Base-by-base conservation (phyloP, 2,113 vertebrate species). In the Bucco capensis region DNA sequence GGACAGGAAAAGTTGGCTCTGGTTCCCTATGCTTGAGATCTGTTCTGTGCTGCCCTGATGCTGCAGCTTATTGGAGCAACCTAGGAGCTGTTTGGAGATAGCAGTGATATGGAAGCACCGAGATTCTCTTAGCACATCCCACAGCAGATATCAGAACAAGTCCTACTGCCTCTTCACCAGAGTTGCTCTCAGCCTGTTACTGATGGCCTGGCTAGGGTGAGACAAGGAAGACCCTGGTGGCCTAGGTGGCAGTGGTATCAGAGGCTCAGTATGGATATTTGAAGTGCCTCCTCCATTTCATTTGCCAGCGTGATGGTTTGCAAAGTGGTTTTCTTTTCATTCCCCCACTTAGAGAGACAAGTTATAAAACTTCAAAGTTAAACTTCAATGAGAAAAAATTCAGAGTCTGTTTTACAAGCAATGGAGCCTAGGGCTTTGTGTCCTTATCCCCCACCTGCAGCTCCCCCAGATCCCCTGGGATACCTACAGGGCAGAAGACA, bases 41-140 rank as follows among this genome's bases (percentile, higher is more conserved):
- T 47, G 86, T 74, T 61, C 70, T 19, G 18, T 0, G 1, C 67
- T 54, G 70, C 66, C 60, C 77, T 19, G 62, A 38, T 13, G 8
- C 47, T 56, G 78, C 69, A 60, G 27, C 0, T 1, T 42, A 53
- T 4, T 23, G 74, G 33, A 92, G 80, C 74, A 81, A 85, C 60
- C 60, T 4, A 21, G 70, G 66, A 89, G 73, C 40, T 94, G 80
- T 42, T 61, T 33, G 77, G 81, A n/a, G 58, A n/a, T 23, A 67
- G 12, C 42, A 28, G 49, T 1, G 6, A 51, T 9, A 2, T 0
- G 10, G 65, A 51, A 88, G 35, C 0, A 7, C 62, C 0, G 0
- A 51, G 40, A 33, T 65, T 70, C 42, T 76, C 73, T 44, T 22
- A 5, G 22, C 77, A 51, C 77, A 28, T 64, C 86, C 74, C 66